Conservation (phyloP, 2,888 invertebrate species). For the Drosophila sordidula region DNA sequence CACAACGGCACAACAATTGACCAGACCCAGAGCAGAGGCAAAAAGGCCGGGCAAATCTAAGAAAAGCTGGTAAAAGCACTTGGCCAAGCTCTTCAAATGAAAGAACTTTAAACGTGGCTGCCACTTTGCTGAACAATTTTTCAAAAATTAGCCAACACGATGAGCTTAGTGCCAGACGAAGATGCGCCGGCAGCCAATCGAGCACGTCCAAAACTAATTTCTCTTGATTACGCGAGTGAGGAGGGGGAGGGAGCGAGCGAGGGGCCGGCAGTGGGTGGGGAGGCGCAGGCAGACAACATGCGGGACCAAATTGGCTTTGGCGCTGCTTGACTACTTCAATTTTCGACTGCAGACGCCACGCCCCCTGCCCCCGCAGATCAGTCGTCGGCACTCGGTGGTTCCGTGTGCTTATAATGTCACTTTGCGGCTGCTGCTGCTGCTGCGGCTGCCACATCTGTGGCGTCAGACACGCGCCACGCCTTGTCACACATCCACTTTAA, state of each 20-base stretch:
- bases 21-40: conserved; percentile 19
- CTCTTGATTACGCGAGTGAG: conserved; percentile 73
- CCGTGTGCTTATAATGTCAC: conserved; percentile 61
- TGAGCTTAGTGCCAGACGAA: conserved; percentile 39
- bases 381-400: conserved; percentile 39
- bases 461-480: conserved; percentile 58
- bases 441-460: conserved; percentile 22
- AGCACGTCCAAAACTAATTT: conserved; percentile 82
- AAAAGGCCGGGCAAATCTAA: not conserved
- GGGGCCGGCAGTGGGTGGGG: not conserved
- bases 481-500: conserved; percentile 54
- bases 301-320: conserved; percentile 72
- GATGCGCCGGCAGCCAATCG: conserved; percentile 63
- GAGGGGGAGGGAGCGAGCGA: conserved; percentile 1
- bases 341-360: conserved; percentile 43
- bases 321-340: conserved; percentile 62
- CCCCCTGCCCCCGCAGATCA: conserved; percentile 2
- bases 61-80: conserved; percentile 26
- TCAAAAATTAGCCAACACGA: conserved; percentile 74
- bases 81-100: conserved; percentile 39
- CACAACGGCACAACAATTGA: conserved; percentile 58
- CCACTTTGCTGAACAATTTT: conserved; percentile 66
- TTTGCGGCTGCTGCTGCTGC: conserved; percentile 39
- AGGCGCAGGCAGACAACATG: conserved; percentile 41
- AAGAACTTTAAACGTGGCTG: conserved; percentile 57